Evolutionary conservation across 2,113 vertebrate species (phyloP), one percentile per base, ranked within the genome.

Genomic region (Pteropus alecto): DNA sequence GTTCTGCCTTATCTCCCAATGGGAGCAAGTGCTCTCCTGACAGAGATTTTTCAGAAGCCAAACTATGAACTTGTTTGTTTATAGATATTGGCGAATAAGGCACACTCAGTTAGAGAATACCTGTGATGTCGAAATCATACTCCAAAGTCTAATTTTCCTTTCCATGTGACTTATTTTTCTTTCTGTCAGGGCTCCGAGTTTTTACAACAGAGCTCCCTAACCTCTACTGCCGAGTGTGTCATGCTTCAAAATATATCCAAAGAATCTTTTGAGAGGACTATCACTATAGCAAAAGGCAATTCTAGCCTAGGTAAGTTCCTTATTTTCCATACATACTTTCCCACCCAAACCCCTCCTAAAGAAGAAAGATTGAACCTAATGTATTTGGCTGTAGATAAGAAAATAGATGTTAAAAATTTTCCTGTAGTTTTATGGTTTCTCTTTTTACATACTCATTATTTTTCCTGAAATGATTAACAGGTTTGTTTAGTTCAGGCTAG

Each of bases 231-330:
- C 30, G 98, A 90, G 94, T 71, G 16, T 90, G 94, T 91, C 43
- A 83, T 90, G 60, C 65, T 85, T 2, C 58, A 90, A 82, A 81
- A 97, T 96, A 96, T 98, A 92, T 93, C 98, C 0, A 98, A 97
- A 97, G 99, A 98, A 96, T 97, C 96, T 33, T 99, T 99, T 93
- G 99, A 99, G 98, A 99, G 99, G 98, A 99, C 99, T 35, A 99
- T 99, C 98, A 99, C 98, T 90, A 99, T 99, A 91, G 99, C 99
- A 98, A 99, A 99, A 99, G 99, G 99, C 99, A 99, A 99, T 99
- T 99, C 99, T 97, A 99, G 99, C 98, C 98, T 99, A 60, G 99
- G 99, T 99, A 98, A 98, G 98, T 97, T 79, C 54, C 6, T 54
- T n/a, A 65, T 6, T 4, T 94, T 95, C 24, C 46, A 60, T 4